phyloP scores from a whole-genome alignment of 2,113 vertebrate genomes.

The Seriola dumerili region DNA sequence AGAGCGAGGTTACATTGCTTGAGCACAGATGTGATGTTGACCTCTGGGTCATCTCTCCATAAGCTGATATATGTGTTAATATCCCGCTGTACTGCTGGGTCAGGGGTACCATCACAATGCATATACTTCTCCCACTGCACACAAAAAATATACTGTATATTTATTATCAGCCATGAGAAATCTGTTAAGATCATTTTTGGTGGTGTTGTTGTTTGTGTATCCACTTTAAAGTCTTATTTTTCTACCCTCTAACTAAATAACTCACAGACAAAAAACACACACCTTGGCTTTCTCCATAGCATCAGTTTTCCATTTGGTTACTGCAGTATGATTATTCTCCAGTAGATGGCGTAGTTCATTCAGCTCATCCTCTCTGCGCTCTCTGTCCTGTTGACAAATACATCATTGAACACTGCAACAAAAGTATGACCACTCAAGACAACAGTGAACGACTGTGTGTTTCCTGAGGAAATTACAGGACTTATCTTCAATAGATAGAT shows the following conservation, averaged over 20 bases:
- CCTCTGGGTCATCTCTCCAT: conserved; percentile 87
- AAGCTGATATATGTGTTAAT: conserved; percentile 92
- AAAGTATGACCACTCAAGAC: not conserved
- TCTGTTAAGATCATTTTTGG: too few relatives aligned
- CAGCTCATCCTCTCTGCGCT: conserved; percentile 85
- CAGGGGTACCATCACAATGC: conserved; percentile 89
- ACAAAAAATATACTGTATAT: conserved; percentile 25
- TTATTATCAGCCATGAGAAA: too few relatives aligned
- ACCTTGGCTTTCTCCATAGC: conserved; percentile 83
- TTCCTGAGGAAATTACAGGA: not conserved
- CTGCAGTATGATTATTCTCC: conserved; percentile 83
- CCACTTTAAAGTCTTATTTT: too few relatives aligned
- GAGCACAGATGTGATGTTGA: conserved; percentile 82
- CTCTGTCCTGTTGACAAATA: conserved; percentile 81
- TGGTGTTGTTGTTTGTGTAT: too few relatives aligned
- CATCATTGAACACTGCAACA: not conserved
- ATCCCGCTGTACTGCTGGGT: conserved; percentile 87
- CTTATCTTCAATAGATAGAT: not conserved
- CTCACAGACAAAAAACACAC: not conserved
- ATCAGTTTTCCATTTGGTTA: conserved; percentile 81
- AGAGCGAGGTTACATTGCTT: conserved; percentile 85
- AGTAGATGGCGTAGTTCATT: conserved; percentile 85
- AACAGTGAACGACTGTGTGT: not conserved
- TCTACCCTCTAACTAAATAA: not conserved
- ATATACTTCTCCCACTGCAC: conserved; percentile 92